Evolutionary conservation across 2,888 invertebrate species (phyloP).

Genomic region (Heliconius charithonia): DNA sequence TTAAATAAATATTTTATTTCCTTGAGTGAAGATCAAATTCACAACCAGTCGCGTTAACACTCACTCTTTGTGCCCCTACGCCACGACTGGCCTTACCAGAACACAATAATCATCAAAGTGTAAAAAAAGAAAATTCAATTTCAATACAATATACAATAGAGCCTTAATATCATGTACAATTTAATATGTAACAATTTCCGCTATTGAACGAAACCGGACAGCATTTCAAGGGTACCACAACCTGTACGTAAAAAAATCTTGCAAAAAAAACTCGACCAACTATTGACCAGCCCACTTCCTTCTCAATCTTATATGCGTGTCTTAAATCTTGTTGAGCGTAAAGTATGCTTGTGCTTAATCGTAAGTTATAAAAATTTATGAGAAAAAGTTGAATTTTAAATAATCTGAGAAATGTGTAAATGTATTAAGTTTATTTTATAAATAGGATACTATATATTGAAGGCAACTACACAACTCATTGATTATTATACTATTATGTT

Average conservation of each 20-base stretch:
- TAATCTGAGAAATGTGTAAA: not conserved
- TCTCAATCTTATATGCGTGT: conserved; percentile 26
- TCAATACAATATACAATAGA: conserved; percentile 37
- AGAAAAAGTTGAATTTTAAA: conserved; percentile 5
- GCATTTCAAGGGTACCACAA: conserved; percentile 42
- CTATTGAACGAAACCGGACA: conserved; percentile 45
- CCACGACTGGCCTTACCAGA: not conserved
- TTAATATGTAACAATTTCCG: conserved; percentile 47
- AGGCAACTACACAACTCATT: not conserved
- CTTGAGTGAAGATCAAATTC: too few relatives aligned
- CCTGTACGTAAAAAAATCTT: conserved; percentile 38
- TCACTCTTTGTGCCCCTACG: too few relatives aligned
- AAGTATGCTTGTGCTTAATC: not conserved
- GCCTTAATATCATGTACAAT: conserved; percentile 39
- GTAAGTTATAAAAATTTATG: not conserved
- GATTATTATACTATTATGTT: not conserved
- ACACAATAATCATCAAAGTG: not conserved
- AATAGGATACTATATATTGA: not conserved
- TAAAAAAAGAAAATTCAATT: conserved; percentile 6
- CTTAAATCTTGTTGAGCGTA: not conserved
- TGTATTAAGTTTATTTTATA: not conserved
- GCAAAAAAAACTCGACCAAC: conserved; percentile 40
- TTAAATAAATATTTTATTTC: too few relatives aligned
- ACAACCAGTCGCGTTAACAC: too few relatives aligned
- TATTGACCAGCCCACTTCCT: conserved; percentile 44